These are phyloP conservation scores for Macaria liturata DNA, from an alignment of 2,888 invertebrate species.

Conservation along the genomic window DNA sequence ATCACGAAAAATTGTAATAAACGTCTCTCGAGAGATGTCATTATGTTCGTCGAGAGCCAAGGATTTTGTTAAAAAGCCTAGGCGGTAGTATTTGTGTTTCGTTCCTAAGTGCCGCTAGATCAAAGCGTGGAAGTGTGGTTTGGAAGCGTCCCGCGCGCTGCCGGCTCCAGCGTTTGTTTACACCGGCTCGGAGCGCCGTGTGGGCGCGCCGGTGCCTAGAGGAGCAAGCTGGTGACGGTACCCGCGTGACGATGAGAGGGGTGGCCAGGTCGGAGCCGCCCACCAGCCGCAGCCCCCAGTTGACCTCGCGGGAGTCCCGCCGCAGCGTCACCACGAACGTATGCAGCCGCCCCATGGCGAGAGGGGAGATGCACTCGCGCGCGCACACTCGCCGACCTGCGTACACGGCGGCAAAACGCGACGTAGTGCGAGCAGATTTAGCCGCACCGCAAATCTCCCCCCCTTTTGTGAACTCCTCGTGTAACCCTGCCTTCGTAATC, in stretches of 20 bases:
- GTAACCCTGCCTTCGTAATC: slow-evolving; percentile 71
- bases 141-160: slow-evolving; percentile 32
- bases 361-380: slow-evolving; percentile 55
- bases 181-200: slow-evolving; percentile 47
- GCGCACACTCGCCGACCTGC: slow-evolving; percentile 55
- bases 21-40: slow-evolving; percentile 33
- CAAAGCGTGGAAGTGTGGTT: slow-evolving; percentile 3
- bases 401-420: slow-evolving; percentile 70
- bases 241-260: slow-evolving; percentile 94
- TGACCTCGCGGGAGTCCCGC: slow-evolving; percentile 87
- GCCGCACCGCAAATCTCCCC: slow-evolving; percentile 64
- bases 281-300: slow-evolving; percentile 94
- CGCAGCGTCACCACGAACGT: slow-evolving; percentile 89
- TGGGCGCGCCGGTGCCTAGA: slow-evolving; percentile 10
- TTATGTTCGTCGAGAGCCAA: slow-evolving; percentile 30
- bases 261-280: slow-evolving; percentile 94
- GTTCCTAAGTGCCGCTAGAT: slow-evolving; percentile 9
- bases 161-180: slow-evolving; percentile 63
- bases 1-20: slow-evolving; percentile 35
- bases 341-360: slow-evolving; percentile 87
- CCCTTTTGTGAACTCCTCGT: slow-evolving; percentile 45
- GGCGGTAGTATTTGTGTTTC: slow-evolving; percentile 11
- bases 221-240: slow-evolving; percentile 62
- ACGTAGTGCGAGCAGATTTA: slow-evolving; percentile 76
- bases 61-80: slow-evolving; percentile 17